Conservation (phyloP, 1,140 invertebrate genomes). For the Teleogryllus occipitalis region DNA sequence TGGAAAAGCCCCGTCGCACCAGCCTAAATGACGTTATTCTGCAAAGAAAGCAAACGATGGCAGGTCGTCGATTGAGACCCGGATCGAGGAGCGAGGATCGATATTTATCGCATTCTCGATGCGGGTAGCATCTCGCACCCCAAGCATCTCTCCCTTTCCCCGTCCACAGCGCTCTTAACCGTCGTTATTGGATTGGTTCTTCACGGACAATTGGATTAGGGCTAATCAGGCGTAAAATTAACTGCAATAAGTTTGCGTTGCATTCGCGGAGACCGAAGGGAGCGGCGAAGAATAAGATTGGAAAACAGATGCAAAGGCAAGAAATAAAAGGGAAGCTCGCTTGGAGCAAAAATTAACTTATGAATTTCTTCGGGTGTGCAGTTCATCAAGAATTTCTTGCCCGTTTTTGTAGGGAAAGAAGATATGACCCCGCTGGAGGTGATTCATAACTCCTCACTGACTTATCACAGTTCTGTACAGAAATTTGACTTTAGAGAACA, state of each 20-base stretch:
- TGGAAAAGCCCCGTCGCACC: neutral
- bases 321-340: neutral
- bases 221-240: neutral
- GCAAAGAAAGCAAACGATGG: neutral
- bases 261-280: neutral
- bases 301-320: neutral
- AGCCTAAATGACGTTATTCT: neutral
- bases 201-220: neutral
- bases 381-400: no score
- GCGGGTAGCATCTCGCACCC: neutral
- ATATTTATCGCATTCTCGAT: conserved; percentile 5
- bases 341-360: neutral
- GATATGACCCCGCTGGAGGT: no score
- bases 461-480: no score
- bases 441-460: no score
- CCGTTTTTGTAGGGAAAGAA: no score
- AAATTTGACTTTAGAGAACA: no score
- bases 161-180: neutral
- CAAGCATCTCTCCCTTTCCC: neutral
- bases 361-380: neutral
- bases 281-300: neutral
- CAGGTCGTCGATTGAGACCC: neutral
- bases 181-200: conserved; percentile 4
- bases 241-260: conserved; percentile 1
- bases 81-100: neutral